phyloP scores from a whole-genome alignment of 1,140 invertebrate species.

The Pachypsylla venusta region DNA sequence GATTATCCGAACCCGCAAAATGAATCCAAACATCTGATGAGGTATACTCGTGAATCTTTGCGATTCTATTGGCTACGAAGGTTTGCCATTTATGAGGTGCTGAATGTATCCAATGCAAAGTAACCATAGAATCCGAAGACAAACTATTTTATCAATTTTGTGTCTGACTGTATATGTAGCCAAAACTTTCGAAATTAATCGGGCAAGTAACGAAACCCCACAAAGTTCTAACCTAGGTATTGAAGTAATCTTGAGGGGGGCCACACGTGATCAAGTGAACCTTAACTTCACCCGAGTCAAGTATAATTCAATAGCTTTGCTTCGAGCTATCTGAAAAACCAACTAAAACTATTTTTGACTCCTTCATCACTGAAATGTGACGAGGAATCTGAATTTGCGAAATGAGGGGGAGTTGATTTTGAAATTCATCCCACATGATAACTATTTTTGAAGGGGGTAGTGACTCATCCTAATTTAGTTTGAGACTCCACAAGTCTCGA shows the following conservation, averaged over 20 bases:
- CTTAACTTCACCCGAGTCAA: constrained; percentile 11
- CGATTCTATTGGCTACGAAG: constrained; percentile 14
- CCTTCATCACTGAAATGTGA: neutral
- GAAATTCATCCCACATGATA: constrained; percentile 19
- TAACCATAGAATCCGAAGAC: constrained; percentile 8
- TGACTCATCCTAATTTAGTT: constrained; percentile 23
- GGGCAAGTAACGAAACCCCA: constrained; percentile 6
- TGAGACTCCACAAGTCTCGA: constrained; percentile 13
- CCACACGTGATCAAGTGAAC: constrained; percentile 9
- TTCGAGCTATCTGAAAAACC: constrained; percentile 26
- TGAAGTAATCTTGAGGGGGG: constrained; percentile 11
- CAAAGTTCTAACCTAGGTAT: constrained; percentile 14
- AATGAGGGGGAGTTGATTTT: neutral
- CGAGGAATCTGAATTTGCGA: constrained; percentile 5
- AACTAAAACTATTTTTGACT: constrained; percentile 21
- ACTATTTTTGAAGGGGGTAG: constrained; percentile 18
- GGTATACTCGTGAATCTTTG: neutral
- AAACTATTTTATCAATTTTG: neutral
- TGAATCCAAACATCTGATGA: neutral
- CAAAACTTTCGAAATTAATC: neutral
- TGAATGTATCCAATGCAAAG: constrained; percentile 2
- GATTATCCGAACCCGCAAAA: neutral
- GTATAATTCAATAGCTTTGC: constrained; percentile 19
- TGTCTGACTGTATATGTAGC: neutral
- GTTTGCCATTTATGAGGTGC: constrained; percentile 1